Evolutionary conservation across 2,113 vertebrate genomes (phyloP), one percentile per base, ranked within the genome.

Genomic region (Passer montanus): DNA sequence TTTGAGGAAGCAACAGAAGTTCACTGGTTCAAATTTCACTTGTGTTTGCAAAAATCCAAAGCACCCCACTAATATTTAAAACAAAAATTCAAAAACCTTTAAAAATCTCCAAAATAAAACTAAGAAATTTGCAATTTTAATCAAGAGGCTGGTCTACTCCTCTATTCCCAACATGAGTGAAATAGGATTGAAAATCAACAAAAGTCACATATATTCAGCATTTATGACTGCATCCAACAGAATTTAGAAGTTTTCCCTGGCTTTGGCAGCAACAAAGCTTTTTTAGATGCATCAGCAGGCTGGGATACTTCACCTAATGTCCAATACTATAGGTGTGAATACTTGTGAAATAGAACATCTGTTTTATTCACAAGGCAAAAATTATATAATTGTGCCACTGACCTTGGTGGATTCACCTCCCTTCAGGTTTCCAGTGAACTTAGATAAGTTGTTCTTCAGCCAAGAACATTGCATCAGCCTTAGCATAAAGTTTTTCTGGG

Each of bases 391-490:
- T 88, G 59, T 23, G 49, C 80, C 69, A 90, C 68, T 4, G 76
- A 94, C 92, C 95, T 95, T 95, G 92, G 76, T 58, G 69, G 31
- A 62, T 94, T 73, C 39, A 93, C 84, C 56, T 84, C 69, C 52
- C 50, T 83, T 96, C 46, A 83, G 81, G 44, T 97, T 94, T 93
- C 55, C 72, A 81, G 41, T 59, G 63, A 94, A 88, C 50, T 89
- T 27, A 89, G 66, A 52, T 90, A 87, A 87, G 73, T 82, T 91
- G 77, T 91, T 87, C 87, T 87, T 77, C 50, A 62, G 92, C 85
- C 89, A 90, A 86, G 35, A 91, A 89, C 49, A 93, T 79, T 93
- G 90, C 93, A 94, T 94, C 89, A 96, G 90, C 24, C 58, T 82
- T 60, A 84, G 55, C 62, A 63, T 35, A 92, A 93, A 93, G 74